Base-by-base conservation (phyloP, 1,140 invertebrate species). In the Caenorhabditis tropicalis region DNA sequence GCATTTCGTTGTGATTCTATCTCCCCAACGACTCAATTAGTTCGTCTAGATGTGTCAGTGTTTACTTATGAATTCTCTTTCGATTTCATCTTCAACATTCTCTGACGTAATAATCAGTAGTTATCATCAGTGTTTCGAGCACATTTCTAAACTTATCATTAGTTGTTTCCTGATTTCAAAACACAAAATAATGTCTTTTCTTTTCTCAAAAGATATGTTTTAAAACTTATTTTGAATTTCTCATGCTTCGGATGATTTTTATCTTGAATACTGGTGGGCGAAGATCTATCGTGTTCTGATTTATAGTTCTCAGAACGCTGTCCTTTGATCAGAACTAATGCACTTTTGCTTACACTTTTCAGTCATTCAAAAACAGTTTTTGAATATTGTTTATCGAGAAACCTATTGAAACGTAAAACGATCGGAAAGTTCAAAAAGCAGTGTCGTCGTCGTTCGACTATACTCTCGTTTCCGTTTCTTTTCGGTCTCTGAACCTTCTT, bases 71-170 rank as follows among this genome's bases (percentile, higher is more conserved):
- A 43, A 12, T 43, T 12, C 5, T 43, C 39, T 12, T 6, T 43
- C 24, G 19, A 12, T 1, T 56, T 56, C 53, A 6, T 21, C 19
- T 56, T 27, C 4, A 56, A 19, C 33, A 21, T 36, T 4, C n/a
- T 43, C 5, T 74, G 65, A 43, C 36, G 65, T n/a, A 74, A 43
- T 74, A 74, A 74, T 46, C 65, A 74, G 36, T 15, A 74, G 36
- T 74, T 74, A 74, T 74, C 36, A 46, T 6, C 27, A 36, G 29
- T 31, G 36, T 65, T 65, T 65, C 58, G 58, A 36, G 31, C 19
- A 39, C 31, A n/a, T 65, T 19, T 65, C 58, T 36, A 65, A n/a
- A 33, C 58, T 36, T 10, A 3, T 65, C 58, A 65, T 65, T 65
- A 65, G 58, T 36, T 65, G 9, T n/a, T 65, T 65, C 39, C 12